Evolutionary conservation across 2,113 vertebrate species (phyloP).

Genomic region (Corythornis vintsioides): DNA sequence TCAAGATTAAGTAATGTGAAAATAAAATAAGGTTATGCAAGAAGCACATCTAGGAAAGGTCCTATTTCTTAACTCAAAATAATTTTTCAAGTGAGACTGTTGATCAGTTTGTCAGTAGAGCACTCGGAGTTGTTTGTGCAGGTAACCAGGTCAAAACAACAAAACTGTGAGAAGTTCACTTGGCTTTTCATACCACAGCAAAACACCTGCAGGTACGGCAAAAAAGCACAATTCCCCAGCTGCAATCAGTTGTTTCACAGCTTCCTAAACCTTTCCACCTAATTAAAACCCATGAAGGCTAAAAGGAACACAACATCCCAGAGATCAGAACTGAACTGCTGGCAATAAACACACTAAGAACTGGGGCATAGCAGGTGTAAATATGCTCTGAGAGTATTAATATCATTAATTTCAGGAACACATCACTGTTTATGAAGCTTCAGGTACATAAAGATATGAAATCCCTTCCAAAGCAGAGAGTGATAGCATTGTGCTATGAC

Average conservation of each 20-base stretch:
- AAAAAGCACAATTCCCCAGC: background rate
- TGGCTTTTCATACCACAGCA: background rate
- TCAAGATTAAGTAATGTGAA: background rate
- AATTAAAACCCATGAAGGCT: constrained; percentile 8
- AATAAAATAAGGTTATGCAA: background rate
- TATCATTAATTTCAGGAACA: background rate
- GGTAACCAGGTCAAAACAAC: constrained; percentile 1
- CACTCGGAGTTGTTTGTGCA: background rate
- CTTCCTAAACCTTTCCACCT: background rate
- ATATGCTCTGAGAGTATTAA: accelerated
- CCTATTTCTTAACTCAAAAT: background rate
- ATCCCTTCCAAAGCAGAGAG: background rate
- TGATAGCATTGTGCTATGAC: background rate
- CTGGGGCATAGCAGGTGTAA: background rate
- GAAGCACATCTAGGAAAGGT: background rate
- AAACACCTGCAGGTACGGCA: background rate
- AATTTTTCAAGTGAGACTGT: background rate
- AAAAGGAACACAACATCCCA: background rate
- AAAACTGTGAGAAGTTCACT: background rate
- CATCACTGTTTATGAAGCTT: background rate
- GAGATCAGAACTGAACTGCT: background rate
- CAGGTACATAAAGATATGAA: background rate
- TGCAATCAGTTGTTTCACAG: too few relatives aligned
- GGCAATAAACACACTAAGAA: background rate
- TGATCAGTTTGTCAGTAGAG: background rate